These are phyloP conservation scores for Amiota communis DNA, from an alignment of 2,888 invertebrate species.

Conservation along the genomic window DNA sequence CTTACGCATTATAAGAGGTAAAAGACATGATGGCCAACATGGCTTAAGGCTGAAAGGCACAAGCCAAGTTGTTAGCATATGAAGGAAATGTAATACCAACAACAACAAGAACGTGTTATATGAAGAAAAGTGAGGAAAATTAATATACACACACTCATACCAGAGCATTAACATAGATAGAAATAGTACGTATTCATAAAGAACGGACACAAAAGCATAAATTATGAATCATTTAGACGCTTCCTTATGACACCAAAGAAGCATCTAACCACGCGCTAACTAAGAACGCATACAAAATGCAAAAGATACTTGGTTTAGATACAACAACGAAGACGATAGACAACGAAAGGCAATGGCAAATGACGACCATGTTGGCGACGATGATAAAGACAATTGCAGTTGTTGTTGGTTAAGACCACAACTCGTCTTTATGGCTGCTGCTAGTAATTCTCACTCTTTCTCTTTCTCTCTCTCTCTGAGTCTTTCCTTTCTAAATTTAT, in stretches of 20 bases:
- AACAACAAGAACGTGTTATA: conserved; percentile 1
- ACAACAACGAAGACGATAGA: conserved; percentile 45
- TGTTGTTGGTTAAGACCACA: background rate
- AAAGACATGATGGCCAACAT: background rate
- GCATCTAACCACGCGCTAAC: conserved; percentile 40
- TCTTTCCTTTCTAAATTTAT: too few species aligned
- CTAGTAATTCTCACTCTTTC: too few species aligned
- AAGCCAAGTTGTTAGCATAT: conserved; percentile 53
- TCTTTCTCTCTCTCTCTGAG: too few species aligned
- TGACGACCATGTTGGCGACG: background rate
- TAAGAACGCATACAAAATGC: conserved; percentile 21
- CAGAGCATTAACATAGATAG: too few species aligned
- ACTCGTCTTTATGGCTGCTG: too few species aligned
- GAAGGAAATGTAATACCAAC: background rate
- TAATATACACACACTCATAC: conserved; percentile 27
- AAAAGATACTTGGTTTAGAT: background rate
- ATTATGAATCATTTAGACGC: conserved; percentile 70
- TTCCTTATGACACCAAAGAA: conserved; percentile 67
- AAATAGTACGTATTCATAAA: too few species aligned
- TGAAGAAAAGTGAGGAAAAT: conserved; percentile 24
- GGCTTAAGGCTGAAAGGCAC: conserved; percentile 49
- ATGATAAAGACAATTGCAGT: conserved; percentile 17
- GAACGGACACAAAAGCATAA: conserved; percentile 55
- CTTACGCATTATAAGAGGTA: conserved; percentile 49
- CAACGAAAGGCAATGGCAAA: conserved; percentile 29